Evolutionary conservation across 2,113 vertebrate genomes (phyloP).

Genomic region (Semnornis frantzii): DNA sequence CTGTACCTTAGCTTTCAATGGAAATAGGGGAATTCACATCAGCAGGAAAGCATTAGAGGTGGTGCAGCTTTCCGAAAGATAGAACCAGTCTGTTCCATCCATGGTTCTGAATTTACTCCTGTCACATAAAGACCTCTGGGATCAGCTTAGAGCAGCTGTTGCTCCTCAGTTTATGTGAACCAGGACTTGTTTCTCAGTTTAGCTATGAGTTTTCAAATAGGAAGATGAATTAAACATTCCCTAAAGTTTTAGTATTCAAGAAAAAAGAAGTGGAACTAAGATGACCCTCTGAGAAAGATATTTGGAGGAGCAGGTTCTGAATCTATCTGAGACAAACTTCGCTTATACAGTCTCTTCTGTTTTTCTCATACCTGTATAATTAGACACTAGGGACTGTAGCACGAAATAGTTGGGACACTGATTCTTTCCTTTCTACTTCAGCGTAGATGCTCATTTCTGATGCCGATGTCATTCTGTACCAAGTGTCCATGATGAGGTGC

Average conservation of each 20-base stretch:
- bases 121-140: not conserved
- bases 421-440: not conserved
- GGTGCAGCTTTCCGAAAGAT: not conserved
- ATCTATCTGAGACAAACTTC: not conserved
- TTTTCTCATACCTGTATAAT: not conserved
- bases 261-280: not conserved
- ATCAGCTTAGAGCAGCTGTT: not conserved
- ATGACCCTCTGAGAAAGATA: not conserved
- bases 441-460: fast-evolving
- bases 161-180: not conserved
- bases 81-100: fast-evolving
- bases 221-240: not conserved
- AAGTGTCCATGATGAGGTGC: not conserved
- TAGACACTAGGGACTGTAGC: not conserved
- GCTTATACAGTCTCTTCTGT: not conserved
- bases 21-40: not conserved
- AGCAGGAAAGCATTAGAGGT: fast-evolving
- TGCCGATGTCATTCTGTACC: not conserved
- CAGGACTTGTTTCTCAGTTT: not conserved
- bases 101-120: fast-evolving
- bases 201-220: not conserved
- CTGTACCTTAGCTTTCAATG: fast-evolving
- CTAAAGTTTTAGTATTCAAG: not conserved
- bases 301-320: not conserved
- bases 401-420: not conserved